phyloP scores from a whole-genome alignment of 2,888 invertebrate genomes.

The Phaedon cochleariae region DNA sequence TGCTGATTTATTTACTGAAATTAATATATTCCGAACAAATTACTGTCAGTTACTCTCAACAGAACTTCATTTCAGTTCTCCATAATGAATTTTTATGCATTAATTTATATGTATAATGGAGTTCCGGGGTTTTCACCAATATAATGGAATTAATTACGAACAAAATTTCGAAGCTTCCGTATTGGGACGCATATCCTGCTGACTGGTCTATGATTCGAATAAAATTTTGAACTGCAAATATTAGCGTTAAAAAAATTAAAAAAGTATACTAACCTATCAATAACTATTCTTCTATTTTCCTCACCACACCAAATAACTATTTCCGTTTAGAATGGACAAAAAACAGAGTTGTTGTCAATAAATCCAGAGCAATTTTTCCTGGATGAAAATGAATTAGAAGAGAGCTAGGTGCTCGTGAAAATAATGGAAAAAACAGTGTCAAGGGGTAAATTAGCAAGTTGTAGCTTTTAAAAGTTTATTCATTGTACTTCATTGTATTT shows the following conservation, averaged over 20 bases:
- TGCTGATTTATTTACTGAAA: not conserved
- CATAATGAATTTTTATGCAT: not conserved
- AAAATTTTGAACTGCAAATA: no score
- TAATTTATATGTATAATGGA: not conserved
- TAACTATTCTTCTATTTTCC: no score
- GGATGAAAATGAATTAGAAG: no score
- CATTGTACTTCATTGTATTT: slow-evolving; percentile 22
- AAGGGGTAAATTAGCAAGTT: slow-evolving; percentile 28
- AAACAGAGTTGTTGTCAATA: no score
- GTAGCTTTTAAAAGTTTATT: slow-evolving; percentile 34
- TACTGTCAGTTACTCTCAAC: not conserved
- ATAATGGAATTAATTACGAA: not conserved
- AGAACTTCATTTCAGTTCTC: not conserved
- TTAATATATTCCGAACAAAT: not conserved
- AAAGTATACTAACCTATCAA: no score
- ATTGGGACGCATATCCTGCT: no score
- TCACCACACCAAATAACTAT: no score
- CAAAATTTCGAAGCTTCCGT: no score
- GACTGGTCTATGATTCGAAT: no score
- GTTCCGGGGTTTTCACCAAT: not conserved
- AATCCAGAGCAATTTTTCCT: no score
- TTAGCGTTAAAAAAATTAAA: no score
- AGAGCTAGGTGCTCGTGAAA: slow-evolving; percentile 20
- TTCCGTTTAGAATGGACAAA: no score
- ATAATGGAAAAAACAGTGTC: slow-evolving; percentile 22